phyloP scores from a whole-genome alignment of 2,888 invertebrate species.

The Tenthredo livida region DNA sequence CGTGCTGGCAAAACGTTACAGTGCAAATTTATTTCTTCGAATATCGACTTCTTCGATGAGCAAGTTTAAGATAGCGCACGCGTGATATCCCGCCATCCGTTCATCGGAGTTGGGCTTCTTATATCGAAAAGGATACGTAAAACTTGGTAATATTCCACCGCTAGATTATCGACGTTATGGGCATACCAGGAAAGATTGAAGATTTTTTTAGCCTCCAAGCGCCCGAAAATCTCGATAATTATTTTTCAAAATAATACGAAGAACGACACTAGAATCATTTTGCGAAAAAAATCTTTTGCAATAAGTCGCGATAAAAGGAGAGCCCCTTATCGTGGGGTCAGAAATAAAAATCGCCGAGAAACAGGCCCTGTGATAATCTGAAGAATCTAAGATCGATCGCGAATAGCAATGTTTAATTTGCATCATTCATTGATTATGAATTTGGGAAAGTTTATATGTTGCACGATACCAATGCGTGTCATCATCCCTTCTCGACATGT shows the following conservation, averaged over 20 bases:
- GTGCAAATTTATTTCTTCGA: slow-evolving; percentile 61
- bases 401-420: slow-evolving; percentile 36
- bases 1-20: slow-evolving; percentile 64
- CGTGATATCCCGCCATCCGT: slow-evolving; percentile 39
- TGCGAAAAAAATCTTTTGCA: not conserved
- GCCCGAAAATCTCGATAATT: not conserved
- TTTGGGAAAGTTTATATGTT: not conserved
- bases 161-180: not conserved
- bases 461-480: not conserved
- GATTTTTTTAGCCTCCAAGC: not conserved
- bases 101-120: slow-evolving; percentile 9
- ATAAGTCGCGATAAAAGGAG: not conserved
- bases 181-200: not conserved
- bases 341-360: not conserved
- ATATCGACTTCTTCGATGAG: slow-evolving; percentile 57
- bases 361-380: not conserved
- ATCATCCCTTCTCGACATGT: not conserved
- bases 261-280: not conserved
- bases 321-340: not conserved
- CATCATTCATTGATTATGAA: slow-evolving; percentile 8
- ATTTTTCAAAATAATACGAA: not conserved
- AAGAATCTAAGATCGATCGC: not conserved
- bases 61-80: slow-evolving; percentile 36
- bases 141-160: slow-evolving; percentile 10
- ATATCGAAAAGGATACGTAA: slow-evolving; percentile 13